These are phyloP conservation scores for Tragelaphus strepsiceros DNA, from an alignment of 2,113 vertebrate species.

Conservation along the genomic window DNA sequence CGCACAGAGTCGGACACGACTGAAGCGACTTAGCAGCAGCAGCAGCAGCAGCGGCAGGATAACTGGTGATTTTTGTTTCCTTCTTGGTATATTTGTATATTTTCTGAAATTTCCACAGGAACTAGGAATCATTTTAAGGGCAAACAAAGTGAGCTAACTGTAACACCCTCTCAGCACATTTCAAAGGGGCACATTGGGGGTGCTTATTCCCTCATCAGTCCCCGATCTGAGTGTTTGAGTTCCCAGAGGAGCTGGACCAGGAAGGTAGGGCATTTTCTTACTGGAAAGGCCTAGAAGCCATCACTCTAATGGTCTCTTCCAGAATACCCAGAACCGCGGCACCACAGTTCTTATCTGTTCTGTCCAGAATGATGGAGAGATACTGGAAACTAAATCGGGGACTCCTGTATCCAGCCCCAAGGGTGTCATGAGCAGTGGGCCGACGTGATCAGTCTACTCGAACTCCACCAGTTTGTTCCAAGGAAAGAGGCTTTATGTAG, in stretches of 20 bases:
- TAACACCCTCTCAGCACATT: not conserved
- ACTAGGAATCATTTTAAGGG: not conserved
- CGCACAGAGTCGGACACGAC: no score
- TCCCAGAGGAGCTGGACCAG: not conserved
- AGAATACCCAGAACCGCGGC: not conserved
- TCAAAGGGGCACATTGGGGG: not conserved
- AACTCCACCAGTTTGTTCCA: accelerated
- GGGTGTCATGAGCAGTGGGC: accelerated
- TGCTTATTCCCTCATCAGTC: accelerated
- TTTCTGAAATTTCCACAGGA: not conserved
- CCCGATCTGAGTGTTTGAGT: not conserved
- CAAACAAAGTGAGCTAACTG: not conserved
- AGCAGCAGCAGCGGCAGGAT: not conserved
- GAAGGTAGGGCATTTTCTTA: accelerated
- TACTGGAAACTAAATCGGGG: not conserved
- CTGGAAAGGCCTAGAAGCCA: not conserved
- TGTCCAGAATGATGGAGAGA: not conserved
- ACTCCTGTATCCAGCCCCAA: not conserved
- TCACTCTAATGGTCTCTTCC: not conserved
- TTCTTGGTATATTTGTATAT: not conserved
- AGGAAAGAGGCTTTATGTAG: not conserved
- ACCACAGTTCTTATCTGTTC: not conserved
- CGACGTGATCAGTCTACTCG: accelerated
- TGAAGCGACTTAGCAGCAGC: no score
- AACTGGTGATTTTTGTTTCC: not conserved